phyloP scores from a whole-genome alignment of 2,888 invertebrate genomes.

The Rhopalosiphum nymphaeae region DNA sequence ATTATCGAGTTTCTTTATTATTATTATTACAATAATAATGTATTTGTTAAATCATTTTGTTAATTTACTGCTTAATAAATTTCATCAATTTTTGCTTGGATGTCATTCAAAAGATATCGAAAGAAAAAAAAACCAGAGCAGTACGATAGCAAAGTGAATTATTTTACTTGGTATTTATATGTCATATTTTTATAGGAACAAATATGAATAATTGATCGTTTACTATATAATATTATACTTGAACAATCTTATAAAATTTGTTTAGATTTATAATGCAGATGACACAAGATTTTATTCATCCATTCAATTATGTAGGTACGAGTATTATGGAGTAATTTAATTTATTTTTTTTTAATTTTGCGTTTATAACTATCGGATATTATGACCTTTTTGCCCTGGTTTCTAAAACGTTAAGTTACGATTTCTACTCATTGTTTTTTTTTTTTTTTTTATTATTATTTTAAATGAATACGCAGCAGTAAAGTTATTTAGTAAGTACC shows the following conservation, averaged over 20 bases:
- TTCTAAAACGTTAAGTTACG: not conserved
- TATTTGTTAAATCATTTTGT: not conserved
- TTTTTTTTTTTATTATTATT: not conserved
- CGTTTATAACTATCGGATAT: too few relatives aligned
- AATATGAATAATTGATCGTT: not conserved
- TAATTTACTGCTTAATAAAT: not conserved
- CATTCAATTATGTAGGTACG: not conserved
- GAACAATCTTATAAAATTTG: not conserved
- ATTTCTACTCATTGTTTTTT: not conserved
- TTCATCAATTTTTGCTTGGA: not conserved
- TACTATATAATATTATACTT: not conserved
- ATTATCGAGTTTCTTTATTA: not conserved
- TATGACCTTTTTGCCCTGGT: not conserved
- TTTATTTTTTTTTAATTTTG: not conserved
- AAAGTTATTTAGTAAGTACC: not conserved
- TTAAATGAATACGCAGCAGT: not conserved
- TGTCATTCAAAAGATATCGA: not conserved
- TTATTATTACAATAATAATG: not conserved
- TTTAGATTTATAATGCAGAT: not conserved
- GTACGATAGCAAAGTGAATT: not conserved
- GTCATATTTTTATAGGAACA: not conserved
- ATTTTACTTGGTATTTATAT: not conserved
- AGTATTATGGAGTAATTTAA: not conserved
- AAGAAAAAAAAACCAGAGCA: not conserved
- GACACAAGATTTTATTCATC: not conserved